Conservation (phyloP, 2,888 invertebrate genomes). For the Operophtera brumata region DNA sequence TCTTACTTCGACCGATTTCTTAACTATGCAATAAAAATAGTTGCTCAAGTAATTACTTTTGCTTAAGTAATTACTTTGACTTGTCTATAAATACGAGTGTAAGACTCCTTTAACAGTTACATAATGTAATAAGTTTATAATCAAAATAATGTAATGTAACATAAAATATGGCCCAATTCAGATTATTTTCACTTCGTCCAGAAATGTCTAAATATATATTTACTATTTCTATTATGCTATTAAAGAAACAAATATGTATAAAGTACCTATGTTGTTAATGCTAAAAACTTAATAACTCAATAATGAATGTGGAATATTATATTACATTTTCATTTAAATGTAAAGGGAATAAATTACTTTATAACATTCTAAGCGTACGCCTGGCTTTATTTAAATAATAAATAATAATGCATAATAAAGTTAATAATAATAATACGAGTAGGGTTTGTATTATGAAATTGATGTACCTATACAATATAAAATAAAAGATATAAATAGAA, state of each 20-base stretch:
- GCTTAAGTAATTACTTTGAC: too few species aligned
- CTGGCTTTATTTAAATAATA: slow-evolving; percentile 15
- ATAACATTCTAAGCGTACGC: background rate
- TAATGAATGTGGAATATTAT: too few species aligned
- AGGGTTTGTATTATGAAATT: slow-evolving; percentile 20
- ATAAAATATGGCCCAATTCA: slow-evolving; percentile 25
- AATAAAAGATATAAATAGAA: slow-evolving; percentile 17
- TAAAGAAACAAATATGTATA: background rate
- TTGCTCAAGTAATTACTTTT: too few species aligned
- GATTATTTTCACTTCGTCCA: slow-evolving; percentile 31
- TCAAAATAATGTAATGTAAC: background rate
- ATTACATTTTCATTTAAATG: too few species aligned
- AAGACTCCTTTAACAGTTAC: too few species aligned
- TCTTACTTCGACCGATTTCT: too few species aligned
- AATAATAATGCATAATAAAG: slow-evolving; percentile 3
- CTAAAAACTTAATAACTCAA: background rate
- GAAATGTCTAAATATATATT: slow-evolving; percentile 2
- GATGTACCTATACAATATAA: slow-evolving; percentile 19
- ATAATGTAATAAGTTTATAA: too few species aligned
- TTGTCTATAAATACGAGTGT: too few species aligned
- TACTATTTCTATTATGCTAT: background rate
- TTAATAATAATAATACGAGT: background rate
- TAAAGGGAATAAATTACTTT: too few species aligned
- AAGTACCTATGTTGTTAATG: too few species aligned
- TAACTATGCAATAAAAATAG: too few species aligned